These are phyloP conservation scores for Drosophila robusta DNA, from an alignment of 2,888 invertebrate genomes.

Conservation along the genomic window DNA sequence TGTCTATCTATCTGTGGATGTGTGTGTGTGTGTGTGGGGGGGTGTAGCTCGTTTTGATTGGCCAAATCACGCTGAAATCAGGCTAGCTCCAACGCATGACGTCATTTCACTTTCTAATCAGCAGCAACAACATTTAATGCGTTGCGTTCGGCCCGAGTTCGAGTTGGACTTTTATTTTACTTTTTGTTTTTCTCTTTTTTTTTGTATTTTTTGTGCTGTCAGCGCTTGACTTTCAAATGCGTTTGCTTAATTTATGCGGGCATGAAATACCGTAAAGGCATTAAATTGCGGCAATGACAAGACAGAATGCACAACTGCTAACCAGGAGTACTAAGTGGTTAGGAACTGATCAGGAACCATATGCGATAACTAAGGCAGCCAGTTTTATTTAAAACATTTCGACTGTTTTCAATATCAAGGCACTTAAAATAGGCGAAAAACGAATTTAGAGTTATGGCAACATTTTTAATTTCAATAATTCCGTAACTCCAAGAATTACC, in stretches of 20 bases:
- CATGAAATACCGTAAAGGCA: conserved; percentile 34
- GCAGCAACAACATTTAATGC: conserved; percentile 52
- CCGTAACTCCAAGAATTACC: too few relatives aligned
- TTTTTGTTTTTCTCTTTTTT: background rate
- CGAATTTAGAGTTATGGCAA: too few relatives aligned
- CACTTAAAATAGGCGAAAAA: too few relatives aligned
- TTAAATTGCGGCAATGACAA: background rate
- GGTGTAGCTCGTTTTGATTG: conserved; percentile 81
- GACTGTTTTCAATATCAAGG: too few relatives aligned
- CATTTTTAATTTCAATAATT: too few relatives aligned
- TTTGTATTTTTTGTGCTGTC: conserved; percentile 29
- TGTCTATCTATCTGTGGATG: conserved; percentile 3
- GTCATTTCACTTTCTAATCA: conserved; percentile 78
- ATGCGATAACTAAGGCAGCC: too few relatives aligned
- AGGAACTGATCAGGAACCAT: too few relatives aligned
- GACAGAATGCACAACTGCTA: background rate
- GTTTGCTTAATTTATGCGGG: conserved; percentile 71
- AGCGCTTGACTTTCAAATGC: conserved; percentile 64
- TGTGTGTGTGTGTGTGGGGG: conserved; percentile 3
- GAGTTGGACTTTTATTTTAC: conserved; percentile 34
- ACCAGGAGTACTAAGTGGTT: background rate
- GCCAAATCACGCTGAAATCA: conserved; percentile 85
- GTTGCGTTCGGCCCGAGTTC: conserved; percentile 14
- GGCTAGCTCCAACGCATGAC: conserved; percentile 76
- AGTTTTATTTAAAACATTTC: too few relatives aligned